Conservation (phyloP, 2,888 invertebrate species). For the Nephrocerus scutellatus region DNA sequence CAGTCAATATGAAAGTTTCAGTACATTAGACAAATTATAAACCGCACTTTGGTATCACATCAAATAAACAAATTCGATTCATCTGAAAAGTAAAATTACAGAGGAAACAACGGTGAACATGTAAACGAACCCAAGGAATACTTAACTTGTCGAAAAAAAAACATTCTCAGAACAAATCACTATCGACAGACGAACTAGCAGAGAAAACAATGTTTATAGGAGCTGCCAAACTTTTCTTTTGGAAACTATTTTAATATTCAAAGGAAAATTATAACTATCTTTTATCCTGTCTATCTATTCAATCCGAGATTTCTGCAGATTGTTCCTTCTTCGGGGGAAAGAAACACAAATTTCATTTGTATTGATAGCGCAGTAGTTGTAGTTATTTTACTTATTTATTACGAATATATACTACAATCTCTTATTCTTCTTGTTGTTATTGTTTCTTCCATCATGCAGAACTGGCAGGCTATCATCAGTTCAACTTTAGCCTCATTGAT, state of each 20-base stretch:
- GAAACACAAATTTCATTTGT: neutral
- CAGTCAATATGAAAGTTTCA: no score
- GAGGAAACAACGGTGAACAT: neutral
- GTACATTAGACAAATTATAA: no score
- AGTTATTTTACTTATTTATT: neutral
- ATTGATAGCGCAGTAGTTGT: neutral
- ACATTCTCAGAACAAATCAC: neutral
- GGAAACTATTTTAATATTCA: no score
- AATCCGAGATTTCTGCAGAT: no score
- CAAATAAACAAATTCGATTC: no score
- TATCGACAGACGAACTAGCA: no score
- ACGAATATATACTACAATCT: neutral
- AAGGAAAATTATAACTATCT: no score
- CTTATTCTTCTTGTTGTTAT: neutral
- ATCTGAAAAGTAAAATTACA: neutral
- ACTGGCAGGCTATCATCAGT: constrained; percentile 54
- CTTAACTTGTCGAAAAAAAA: neutral
- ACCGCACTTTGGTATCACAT: no score
- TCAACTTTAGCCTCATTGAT: constrained; percentile 58
- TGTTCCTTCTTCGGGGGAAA: neutral
- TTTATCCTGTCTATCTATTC: no score
- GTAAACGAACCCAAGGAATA: neutral
- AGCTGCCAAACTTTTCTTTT: no score
- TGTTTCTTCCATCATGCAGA: constrained; percentile 46
- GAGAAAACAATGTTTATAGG: no score